A percentile compares a stretch with the other conserved stretches of the same genome.
phyloP scores from a whole-genome alignment of 2,888 invertebrate species.

The Caenorhabditis macrosperma region DNA sequence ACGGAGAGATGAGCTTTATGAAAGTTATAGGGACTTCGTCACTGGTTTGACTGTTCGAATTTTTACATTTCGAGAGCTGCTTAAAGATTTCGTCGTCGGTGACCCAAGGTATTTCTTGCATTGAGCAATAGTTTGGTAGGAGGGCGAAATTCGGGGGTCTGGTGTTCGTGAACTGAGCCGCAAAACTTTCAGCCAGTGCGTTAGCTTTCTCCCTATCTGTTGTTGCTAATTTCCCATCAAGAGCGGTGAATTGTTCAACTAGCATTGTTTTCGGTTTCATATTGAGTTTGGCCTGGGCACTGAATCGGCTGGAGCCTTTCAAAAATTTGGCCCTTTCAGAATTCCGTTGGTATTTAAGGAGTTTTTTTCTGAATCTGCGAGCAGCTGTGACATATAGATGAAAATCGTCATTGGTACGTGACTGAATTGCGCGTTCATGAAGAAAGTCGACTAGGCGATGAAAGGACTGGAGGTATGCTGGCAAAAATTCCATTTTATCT shows the following conservation, averaged over 20 bases:
- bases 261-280: not conserved
- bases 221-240: not conserved
- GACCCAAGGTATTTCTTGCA: not conserved
- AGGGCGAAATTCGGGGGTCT: not conserved
- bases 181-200: not conserved
- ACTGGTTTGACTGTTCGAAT: too few species aligned
- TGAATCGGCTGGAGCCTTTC: not conserved
- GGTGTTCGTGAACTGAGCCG: not conserved
- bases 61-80: too few species aligned
- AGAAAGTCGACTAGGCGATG: not conserved
- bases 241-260: too few species aligned
- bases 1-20: not conserved
- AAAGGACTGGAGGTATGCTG: not conserved
- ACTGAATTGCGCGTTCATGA: not conserved
- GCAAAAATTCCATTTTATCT: not conserved
- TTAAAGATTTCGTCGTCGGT: too few species aligned
- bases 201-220: not conserved
- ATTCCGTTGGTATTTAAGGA: slow-evolving; percentile 3
- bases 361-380: slow-evolving; percentile 3
- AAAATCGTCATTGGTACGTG: not conserved
- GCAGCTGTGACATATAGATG: not conserved
- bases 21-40: too few species aligned
- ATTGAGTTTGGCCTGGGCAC: not conserved
- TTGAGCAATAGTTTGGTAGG: not conserved
- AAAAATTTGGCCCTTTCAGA: not conserved